Conservation (phyloP, 2,797 vertebrate genomes). For the Chiloscyllium punctatum region DNA sequence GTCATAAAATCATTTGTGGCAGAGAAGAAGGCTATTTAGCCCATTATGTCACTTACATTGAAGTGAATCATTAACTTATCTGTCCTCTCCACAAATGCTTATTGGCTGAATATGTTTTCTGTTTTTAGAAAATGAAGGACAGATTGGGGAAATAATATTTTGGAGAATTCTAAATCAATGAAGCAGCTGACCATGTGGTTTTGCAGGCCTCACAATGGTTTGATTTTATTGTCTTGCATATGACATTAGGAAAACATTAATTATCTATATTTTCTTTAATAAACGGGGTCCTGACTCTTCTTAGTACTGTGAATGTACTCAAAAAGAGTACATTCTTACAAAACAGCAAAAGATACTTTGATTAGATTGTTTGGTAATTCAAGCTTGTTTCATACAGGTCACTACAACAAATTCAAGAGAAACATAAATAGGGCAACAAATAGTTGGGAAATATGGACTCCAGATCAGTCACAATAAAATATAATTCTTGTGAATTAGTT, state of each 20-base stretch:
- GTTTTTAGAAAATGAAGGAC: neutral
- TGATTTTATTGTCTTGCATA: neutral
- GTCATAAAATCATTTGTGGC: neutral
- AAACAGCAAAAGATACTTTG: neutral
- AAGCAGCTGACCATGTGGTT: neutral
- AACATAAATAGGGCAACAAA: neutral
- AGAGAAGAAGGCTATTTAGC: neutral
- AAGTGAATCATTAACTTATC: neutral
- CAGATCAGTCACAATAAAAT: neutral
- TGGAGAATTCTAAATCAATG: neutral
- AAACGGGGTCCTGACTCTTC: neutral
- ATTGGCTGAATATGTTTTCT: neutral
- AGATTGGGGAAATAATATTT: neutral
- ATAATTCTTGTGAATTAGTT: neutral
- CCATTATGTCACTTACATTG: neutral
- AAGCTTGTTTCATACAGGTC: neutral
- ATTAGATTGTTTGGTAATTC: neutral
- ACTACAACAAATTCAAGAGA: neutral
- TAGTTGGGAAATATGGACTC: neutral
- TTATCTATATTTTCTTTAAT: neutral
- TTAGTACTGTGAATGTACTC: neutral
- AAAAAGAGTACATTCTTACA: neutral
- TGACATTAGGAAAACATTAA: neutral
- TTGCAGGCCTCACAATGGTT: neutral
- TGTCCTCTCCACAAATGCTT: neutral